Evolutionary conservation across 2,797 vertebrate genomes (phyloP), one percentile per base, ranked within the genome.

Genomic region (Siniperca scherzeri): DNA sequence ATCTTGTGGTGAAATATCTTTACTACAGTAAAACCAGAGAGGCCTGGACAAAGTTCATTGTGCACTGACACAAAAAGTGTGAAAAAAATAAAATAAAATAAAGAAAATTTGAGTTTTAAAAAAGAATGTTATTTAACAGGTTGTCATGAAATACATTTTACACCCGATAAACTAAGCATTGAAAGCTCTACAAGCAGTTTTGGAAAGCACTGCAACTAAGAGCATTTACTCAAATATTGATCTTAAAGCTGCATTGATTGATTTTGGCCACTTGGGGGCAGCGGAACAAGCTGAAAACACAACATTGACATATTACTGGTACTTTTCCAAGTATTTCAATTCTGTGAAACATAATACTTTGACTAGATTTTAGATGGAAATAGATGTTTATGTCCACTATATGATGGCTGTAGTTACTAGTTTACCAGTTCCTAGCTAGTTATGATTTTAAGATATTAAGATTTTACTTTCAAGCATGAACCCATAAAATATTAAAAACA

Each of bases 201-300:
- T 14, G 21, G 12, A 30, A 21, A 30, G 30, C 7, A 4, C 5
- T 3, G 57, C 5, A 30, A 61, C n/a, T 67, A 19, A 36, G 4
- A 11, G 22, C 27, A 38, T 70, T 40, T 40, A 52, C 21, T 52
- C 0, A 55, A 70, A 48, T 27, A 14, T 56, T 59, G 11, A 38
- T 42, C 10, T 66, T 38, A 38, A 66, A 61, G 66, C 30, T 60
- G 66, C 70, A 70, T 64, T 73, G 1, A 57, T 57, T 62, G 11
- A 65, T 68, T 75, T 70, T 83, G 27, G 9, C 83, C 86, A 87
- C 83, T 22, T n/a, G 74, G 70, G n/a, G 81, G 80, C 80, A 88
- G 78, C 53, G 48, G 5, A 81, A 59, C 30, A 70, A 52, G 21
- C 13, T 70, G 25, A 52, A 66, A 62, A 65, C 40, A 42, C 17